Conservation (phyloP, 2,888 invertebrate species). For the Catocala fraxini region DNA sequence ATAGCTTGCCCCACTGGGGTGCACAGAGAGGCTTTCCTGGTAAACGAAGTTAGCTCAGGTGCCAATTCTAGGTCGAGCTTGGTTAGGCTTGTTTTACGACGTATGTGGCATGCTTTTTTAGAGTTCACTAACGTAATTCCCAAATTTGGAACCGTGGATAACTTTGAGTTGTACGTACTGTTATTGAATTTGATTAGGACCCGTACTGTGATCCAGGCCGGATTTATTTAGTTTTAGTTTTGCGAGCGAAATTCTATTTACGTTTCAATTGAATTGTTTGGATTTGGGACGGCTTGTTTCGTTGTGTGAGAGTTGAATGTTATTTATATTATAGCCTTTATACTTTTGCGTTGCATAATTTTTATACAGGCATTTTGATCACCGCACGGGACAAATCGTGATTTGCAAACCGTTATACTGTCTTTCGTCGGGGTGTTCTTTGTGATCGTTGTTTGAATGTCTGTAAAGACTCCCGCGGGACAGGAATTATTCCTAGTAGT, state of each 20-base stretch:
- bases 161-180: not conserved
- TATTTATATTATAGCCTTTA: not conserved
- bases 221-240: not conserved
- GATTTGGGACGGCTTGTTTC: not conserved
- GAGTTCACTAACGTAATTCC: slow-evolving; percentile 40
- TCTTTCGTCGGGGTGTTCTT: too few relatives aligned
- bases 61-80: slow-evolving; percentile 71
- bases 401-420: too few relatives aligned
- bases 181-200: slow-evolving; percentile 18
- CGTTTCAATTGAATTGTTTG: not conserved
- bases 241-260: not conserved
- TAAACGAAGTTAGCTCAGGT: slow-evolving; percentile 78
- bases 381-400: too few relatives aligned
- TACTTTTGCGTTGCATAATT: too few relatives aligned
- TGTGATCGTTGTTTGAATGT: not conserved
- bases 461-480: too few relatives aligned
- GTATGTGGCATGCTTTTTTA: slow-evolving; percentile 49
- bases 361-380: too few relatives aligned
- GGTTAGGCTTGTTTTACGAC: slow-evolving; percentile 69
- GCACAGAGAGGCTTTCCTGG: slow-evolving; percentile 66
- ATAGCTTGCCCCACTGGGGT: slow-evolving; percentile 36
- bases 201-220: too few relatives aligned
- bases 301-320: not conserved
- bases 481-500: too few relatives aligned
- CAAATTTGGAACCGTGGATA: slow-evolving; percentile 27